Evolutionary conservation across 2,113 vertebrate species (phyloP).

Genomic region (Thunnus thynnus): DNA sequence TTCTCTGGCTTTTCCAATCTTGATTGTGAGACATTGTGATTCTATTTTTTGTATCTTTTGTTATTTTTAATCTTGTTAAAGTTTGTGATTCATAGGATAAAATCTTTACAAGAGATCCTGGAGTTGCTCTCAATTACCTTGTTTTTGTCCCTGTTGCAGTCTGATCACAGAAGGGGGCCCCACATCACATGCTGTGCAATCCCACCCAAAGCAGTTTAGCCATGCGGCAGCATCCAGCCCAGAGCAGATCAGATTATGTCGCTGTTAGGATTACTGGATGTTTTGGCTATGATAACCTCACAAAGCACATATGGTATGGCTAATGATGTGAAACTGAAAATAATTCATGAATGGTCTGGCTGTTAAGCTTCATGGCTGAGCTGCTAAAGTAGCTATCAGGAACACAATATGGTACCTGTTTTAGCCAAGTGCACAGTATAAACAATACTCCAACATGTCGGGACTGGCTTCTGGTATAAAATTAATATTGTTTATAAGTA

Average conservation of each 20-base stretch:
- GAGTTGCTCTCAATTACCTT: neutral
- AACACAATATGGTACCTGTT: conserved; percentile 54
- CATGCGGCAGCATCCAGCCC: conserved; percentile 52
- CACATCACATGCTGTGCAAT: conserved; percentile 79
- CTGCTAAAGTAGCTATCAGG: conserved; percentile 43
- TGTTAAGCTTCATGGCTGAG: conserved; percentile 46
- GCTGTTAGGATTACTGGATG: conserved; percentile 68
- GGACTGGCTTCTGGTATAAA: neutral
- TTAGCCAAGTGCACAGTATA: neutral
- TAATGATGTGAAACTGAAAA: conserved; percentile 76
- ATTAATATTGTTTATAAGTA: conserved; percentile 11
- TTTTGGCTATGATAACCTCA: conserved; percentile 74
- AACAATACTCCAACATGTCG: conserved; percentile 1
- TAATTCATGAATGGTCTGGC: conserved; percentile 50
- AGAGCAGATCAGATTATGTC: conserved; percentile 76
- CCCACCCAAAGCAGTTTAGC: conserved; percentile 77
- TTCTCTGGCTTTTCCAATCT: too few relatives aligned
- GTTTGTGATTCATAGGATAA: too few relatives aligned
- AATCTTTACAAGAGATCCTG: neutral
- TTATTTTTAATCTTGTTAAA: too few relatives aligned
- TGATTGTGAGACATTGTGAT: too few relatives aligned
- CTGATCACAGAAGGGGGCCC: conserved; percentile 38
- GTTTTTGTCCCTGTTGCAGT: conserved; percentile 19
- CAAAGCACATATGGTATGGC: conserved; percentile 74
- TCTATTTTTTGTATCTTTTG: too few relatives aligned